Percentiles rank a stretch among this genome's conserved stretches.
phyloP scores from a whole-genome alignment of 2,113 vertebrate genomes.

The Salminus brasiliensis region DNA sequence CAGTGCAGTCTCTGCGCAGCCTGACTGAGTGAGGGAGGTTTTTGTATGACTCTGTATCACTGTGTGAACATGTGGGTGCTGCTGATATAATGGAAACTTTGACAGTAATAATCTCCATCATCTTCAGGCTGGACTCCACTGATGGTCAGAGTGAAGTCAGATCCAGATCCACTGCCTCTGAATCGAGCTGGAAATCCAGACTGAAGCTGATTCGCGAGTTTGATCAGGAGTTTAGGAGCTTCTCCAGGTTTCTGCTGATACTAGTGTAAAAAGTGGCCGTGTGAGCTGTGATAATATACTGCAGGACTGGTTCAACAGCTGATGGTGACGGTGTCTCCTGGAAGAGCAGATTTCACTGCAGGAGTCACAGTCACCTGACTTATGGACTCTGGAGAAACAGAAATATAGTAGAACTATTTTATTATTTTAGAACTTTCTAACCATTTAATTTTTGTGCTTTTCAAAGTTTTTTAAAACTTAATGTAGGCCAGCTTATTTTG shows the following conservation, averaged over 20 bases:
- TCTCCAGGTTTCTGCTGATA: too few relatives aligned
- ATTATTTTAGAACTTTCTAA: too few relatives aligned
- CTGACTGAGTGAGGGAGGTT: slow-evolving; percentile 53
- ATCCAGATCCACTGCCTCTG: slow-evolving; percentile 56
- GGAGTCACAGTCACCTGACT: slow-evolving; percentile 47
- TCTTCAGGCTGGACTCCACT: slow-evolving; percentile 30
- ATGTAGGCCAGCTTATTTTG: too few relatives aligned
- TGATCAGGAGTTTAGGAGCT: slow-evolving; percentile 62
- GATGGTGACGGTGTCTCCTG: slow-evolving; percentile 51
- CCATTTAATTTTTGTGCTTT: too few relatives aligned
- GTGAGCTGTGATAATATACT: too few relatives aligned
- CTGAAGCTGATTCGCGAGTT: rapidly evolving
- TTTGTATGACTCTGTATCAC: slow-evolving; percentile 57
- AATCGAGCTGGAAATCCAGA: slow-evolving; percentile 58
- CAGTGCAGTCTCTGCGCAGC: slow-evolving; percentile 13
- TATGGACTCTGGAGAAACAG: neutral
- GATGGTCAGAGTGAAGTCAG: slow-evolving; percentile 61
- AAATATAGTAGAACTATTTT: neutral
- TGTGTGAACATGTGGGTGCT: too few relatives aligned
- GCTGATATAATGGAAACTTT: too few relatives aligned
- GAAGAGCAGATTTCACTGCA: slow-evolving; percentile 42
- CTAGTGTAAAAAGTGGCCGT: too few relatives aligned
- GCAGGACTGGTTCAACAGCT: slow-evolving; percentile 41
- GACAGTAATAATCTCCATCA: too few relatives aligned
- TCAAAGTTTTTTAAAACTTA: too few relatives aligned